phyloP scores from a whole-genome alignment of 2,797 vertebrate genomes.

The Girardinus metallicus region DNA sequence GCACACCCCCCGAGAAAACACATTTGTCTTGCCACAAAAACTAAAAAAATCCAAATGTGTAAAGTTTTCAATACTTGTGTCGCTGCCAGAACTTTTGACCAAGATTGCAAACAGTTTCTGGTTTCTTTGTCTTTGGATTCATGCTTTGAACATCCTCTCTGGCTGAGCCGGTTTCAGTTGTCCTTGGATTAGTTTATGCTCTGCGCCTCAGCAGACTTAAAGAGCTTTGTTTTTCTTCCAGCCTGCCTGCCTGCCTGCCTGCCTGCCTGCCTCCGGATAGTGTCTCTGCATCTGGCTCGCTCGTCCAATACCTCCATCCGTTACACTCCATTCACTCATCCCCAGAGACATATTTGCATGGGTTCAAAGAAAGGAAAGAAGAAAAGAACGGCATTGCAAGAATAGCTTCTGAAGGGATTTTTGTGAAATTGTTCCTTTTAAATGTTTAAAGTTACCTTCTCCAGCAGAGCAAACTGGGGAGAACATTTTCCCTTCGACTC shows the following conservation, averaged over 20 bases:
- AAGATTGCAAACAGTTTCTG: background rate
- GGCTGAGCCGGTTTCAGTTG: background rate
- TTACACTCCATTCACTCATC: background rate
- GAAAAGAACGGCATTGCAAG: background rate
- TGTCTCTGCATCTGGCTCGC: slow-evolving; percentile 1
- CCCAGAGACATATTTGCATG: background rate
- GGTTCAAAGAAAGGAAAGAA: background rate
- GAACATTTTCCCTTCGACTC: background rate
- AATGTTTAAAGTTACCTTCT: background rate
- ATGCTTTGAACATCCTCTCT: slow-evolving; percentile 1
- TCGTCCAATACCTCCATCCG: slow-evolving; percentile 4
- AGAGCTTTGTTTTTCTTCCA: slow-evolving; percentile 9
- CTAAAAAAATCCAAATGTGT: background rate
- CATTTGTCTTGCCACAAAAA: background rate
- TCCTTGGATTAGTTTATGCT: slow-evolving; percentile 1
- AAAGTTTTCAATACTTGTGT: background rate
- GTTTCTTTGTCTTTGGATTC: background rate
- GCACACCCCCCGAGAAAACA: background rate
- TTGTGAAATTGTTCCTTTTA: background rate
- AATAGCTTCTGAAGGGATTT: background rate
- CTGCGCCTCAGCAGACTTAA: slow-evolving; percentile 6
- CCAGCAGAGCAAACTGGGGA: background rate
- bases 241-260: background rate
- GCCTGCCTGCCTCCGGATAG: slow-evolving; percentile 4
- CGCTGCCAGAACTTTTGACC: background rate